Base-by-base conservation (phyloP, 2,113 vertebrate genomes). In the Nannobrachium achirus region DNA sequence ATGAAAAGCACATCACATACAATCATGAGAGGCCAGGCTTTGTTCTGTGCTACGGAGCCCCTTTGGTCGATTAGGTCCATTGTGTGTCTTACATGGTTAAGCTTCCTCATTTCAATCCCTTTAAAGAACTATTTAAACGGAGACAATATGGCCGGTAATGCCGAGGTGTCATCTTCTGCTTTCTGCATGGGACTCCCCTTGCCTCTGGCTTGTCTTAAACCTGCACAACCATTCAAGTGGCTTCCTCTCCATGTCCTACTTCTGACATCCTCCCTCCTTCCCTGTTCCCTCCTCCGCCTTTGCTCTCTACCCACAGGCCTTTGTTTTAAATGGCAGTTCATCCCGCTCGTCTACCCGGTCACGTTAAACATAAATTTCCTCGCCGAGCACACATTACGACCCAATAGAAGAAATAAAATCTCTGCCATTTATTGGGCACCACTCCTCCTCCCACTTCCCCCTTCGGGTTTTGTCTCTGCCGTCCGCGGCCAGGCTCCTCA, bases 291-390 rank as follows among this genome's bases (percentile, higher is more conserved):
- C 78, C 68, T 15, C 71, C 56, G 61, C 72, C 63, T 48, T 75
- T 38, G 55, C 83, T 78, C 80, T 69, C 87, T 81, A 84, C 76
- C 80, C 83, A 86, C 66, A 75, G 80, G 79, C 82, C 88, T 89
- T 87, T 86, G 89, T 89, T 89, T 91, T 86, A 90, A 92, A 91
- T 83, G 89, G 84, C 88, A 88, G 87, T 89, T 88, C 81, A 87
- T 91, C 85, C 86, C 71, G 71, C 76, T 81, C 80, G 75, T 76
- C 82, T 59, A 78, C 86, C 86, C 87, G 68, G 84, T 77, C 87
- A 82, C 85, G 84, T 92, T 89, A 88, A 90, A 90, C 91, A 89
- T 90, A 86, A 83, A 90, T 90, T 91, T 90, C 87, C 87, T 89
- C 82, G 69, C 82, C 66, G 79, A 89, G 87, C 87, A 86, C 85